These are phyloP conservation scores for Suillia variegata DNA, from an alignment of 2,888 invertebrate species.

Conservation along the genomic window DNA sequence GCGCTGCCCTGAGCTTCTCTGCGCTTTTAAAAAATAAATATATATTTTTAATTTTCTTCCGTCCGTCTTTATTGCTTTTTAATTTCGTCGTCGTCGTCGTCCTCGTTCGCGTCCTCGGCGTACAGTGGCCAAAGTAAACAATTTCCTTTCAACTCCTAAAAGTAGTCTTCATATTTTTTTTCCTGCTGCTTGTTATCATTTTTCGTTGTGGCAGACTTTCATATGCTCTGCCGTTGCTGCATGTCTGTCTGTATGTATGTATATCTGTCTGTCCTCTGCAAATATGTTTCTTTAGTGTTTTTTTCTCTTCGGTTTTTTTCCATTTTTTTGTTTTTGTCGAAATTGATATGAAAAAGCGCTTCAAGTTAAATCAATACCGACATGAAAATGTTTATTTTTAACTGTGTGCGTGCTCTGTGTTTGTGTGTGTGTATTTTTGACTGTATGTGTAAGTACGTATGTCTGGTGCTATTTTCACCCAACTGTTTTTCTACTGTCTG, in stretches of 20 bases:
- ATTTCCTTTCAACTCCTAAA: constrained; percentile 38
- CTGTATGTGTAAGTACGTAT: constrained; percentile 21
- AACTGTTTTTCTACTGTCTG: not conserved
- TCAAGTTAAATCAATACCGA: constrained; percentile 36
- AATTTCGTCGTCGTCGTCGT: not conserved
- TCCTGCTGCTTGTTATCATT: constrained; percentile 37
- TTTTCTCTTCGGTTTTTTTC: constrained; percentile 31
- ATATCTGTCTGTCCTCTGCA: too few relatives aligned
- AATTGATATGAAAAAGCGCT: constrained; percentile 51
- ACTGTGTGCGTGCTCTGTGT: constrained; percentile 20
- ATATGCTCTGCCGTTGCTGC: too few relatives aligned
- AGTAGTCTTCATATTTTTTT: constrained; percentile 17
- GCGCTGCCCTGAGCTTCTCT: not conserved
- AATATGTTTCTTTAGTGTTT: constrained; percentile 38
- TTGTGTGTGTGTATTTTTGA: constrained; percentile 15
- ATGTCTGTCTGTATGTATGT: too few relatives aligned
- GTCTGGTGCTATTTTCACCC: constrained; percentile 28
- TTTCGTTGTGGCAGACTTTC: constrained; percentile 30
- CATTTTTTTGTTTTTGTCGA: constrained; percentile 47
- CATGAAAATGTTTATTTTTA: constrained; percentile 42
- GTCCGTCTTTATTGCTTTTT: not conserved
- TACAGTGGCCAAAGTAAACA: constrained; percentile 41
- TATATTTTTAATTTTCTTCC: constrained; percentile 8
- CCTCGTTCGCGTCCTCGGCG: not conserved
- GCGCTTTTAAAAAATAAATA: not conserved